Percentiles rank a stretch among this genome's conserved stretches.
phyloP scores from a whole-genome alignment of 2,113 vertebrate genomes.

The Rhegmatorhina hoffmannsi region DNA sequence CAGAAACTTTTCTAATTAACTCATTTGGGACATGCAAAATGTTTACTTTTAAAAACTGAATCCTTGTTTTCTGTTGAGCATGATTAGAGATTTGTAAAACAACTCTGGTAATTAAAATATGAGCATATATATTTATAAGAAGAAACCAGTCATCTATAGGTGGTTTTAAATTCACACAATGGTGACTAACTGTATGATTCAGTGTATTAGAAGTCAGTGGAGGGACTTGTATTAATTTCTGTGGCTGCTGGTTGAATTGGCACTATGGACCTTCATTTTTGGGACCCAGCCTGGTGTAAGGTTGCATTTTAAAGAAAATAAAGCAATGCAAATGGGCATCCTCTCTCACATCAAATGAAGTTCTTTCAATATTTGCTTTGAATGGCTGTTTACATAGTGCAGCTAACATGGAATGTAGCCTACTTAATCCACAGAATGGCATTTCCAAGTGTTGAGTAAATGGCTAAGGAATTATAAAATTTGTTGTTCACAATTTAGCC shows the following conservation, averaged over 20 bases:
- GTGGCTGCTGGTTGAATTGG: not conserved
- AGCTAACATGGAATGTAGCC: not conserved
- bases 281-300: not conserved
- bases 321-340: not conserved
- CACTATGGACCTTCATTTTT: not conserved
- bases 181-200: not conserved
- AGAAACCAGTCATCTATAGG: not conserved
- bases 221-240: not conserved
- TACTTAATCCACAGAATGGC: not conserved
- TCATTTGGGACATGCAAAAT: not conserved
- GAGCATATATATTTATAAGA: not conserved
- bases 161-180: not conserved
- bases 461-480: constrained; percentile 26
- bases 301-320: not conserved
- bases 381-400: constrained; percentile 6
- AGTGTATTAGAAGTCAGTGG: not conserved
- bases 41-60: not conserved
- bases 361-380: constrained; percentile 41
- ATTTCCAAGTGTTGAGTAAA: constrained; percentile 40
- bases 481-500: not conserved
- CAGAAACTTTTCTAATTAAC: not conserved
- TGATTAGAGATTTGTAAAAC: not conserved
- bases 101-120: not conserved
- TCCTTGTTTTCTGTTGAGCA: not conserved
- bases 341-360: constrained; percentile 14